These are phyloP conservation scores for Stenodera caucasica DNA, from an alignment of 2,888 invertebrate genomes.

Conservation along the genomic window DNA sequence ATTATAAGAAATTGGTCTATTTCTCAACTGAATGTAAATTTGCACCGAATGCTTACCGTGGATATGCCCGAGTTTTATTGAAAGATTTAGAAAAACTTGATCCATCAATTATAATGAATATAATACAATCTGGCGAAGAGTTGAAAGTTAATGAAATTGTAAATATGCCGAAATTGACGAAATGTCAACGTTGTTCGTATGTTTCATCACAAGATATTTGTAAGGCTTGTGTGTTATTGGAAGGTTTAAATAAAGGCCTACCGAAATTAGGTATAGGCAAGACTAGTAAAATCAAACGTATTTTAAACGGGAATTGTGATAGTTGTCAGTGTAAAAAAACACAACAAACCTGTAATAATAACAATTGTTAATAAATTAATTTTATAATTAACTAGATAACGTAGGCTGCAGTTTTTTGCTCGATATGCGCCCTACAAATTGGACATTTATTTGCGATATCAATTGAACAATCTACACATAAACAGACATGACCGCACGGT, in stretches of 20 bases:
- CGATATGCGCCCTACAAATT: conserved; percentile 73
- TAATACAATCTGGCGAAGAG: conserved; percentile 89
- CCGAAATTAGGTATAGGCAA: conserved; percentile 91
- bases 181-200: conserved; percentile 85
- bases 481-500: conserved; percentile 88
- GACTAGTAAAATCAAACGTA: conserved; percentile 74
- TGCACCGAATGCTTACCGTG: conserved; percentile 96
- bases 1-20: conserved; percentile 93
- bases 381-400: conserved; percentile 60
- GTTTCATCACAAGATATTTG: conserved; percentile 92
- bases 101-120: conserved; percentile 89
- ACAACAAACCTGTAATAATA: conserved; percentile 17
- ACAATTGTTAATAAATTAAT: conserved; percentile 24
- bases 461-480: conserved; percentile 82
- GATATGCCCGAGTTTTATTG: conserved; percentile 84
- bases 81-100: conserved; percentile 95
- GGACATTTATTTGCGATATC: conserved; percentile 75
- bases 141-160: conserved; percentile 80
- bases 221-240: conserved; percentile 94
- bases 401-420: conserved; percentile 73
- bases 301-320: conserved; percentile 61
- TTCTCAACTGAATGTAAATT: conserved; percentile 99
- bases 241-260: conserved; percentile 91
- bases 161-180: conserved; percentile 78
- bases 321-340: conserved; percentile 10